Percentiles rank a stretch among this genome's conserved stretches.
phyloP scores from a whole-genome alignment of 2,888 invertebrate species.

The Molorchus minor region DNA sequence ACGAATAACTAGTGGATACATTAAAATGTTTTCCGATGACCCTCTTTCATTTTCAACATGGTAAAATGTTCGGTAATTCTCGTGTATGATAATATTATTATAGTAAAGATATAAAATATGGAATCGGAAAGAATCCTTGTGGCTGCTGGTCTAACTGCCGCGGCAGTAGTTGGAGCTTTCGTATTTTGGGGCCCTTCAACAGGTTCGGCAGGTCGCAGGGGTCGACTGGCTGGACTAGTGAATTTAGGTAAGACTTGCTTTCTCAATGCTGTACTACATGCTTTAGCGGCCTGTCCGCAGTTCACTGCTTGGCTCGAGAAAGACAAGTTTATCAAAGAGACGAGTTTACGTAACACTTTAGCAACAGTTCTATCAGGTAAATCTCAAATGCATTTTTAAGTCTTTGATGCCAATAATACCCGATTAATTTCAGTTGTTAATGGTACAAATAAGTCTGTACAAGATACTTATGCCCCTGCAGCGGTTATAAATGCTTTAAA shows the following conservation, averaged over 20 bases:
- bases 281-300: conserved; percentile 85
- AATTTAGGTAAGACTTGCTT: conserved; percentile 95
- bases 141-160: conserved; percentile 82
- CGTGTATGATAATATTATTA: no score
- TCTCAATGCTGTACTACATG: conserved; percentile 89
- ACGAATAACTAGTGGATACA: no score
- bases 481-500: conserved; percentile 79
- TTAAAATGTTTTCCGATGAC: no score
- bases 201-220: conserved; percentile 67
- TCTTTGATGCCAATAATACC: no score
- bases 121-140: conserved; percentile 80
- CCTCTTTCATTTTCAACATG: no score
- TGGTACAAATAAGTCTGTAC: conserved; percentile 75
- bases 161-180: conserved; percentile 83
- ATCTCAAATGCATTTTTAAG: conserved; percentile 34
- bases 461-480: conserved; percentile 71
- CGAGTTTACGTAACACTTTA: conserved; percentile 78
- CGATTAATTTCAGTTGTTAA: conserved; percentile 72
- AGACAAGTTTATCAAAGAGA: conserved; percentile 70
- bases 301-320: conserved; percentile 85
- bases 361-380: conserved; percentile 79
- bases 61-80: no score
- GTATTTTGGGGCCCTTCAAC: conserved; percentile 82
- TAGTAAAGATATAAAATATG: no score
- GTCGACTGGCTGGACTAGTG: conserved; percentile 84